These are phyloP conservation scores for Puntigrus tetrazona DNA, from an alignment of 2,113 vertebrate species.

Conservation along the genomic window DNA sequence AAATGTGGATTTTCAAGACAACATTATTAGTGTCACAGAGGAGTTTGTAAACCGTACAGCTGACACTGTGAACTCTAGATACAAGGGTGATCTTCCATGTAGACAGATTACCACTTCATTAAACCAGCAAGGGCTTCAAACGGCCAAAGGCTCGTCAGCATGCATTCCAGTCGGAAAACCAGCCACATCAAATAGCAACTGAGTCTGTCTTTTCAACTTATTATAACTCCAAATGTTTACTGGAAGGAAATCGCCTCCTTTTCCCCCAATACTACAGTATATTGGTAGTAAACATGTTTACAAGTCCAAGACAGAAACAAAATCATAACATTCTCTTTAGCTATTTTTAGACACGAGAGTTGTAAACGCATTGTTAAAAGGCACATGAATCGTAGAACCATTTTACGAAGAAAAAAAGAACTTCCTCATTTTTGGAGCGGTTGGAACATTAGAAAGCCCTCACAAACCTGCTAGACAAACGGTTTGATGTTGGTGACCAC, in stretches of 20 bases:
- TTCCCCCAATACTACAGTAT: constrained; percentile 23
- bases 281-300: constrained; percentile 26
- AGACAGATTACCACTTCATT: constrained; percentile 70
- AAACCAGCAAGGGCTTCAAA: constrained; percentile 9
- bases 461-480: constrained; percentile 5
- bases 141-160: neutral
- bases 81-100: constrained; percentile 59
- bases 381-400: neutral
- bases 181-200: constrained; percentile 30
- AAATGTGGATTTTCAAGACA: constrained; percentile 14
- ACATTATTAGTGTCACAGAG: constrained; percentile 20
- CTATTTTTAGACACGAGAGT: constrained; percentile 3
- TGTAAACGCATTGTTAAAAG: constrained; percentile 21
- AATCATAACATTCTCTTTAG: constrained; percentile 8
- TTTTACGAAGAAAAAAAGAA: neutral
- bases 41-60: constrained; percentile 7
- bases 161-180: constrained; percentile 69
- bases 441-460: neutral
- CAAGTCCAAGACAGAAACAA: constrained; percentile 18
- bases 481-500: constrained; percentile 49
- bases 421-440: neutral
- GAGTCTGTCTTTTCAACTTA: constrained; percentile 61
- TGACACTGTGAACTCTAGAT: constrained; percentile 8
- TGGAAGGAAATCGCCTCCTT: constrained; percentile 65
- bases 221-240: constrained; percentile 72